Percentiles rank a stretch among this genome's conserved stretches.
Conservation (phyloP, 2,113 vertebrate genomes). For the Apodemus speciosus region DNA sequence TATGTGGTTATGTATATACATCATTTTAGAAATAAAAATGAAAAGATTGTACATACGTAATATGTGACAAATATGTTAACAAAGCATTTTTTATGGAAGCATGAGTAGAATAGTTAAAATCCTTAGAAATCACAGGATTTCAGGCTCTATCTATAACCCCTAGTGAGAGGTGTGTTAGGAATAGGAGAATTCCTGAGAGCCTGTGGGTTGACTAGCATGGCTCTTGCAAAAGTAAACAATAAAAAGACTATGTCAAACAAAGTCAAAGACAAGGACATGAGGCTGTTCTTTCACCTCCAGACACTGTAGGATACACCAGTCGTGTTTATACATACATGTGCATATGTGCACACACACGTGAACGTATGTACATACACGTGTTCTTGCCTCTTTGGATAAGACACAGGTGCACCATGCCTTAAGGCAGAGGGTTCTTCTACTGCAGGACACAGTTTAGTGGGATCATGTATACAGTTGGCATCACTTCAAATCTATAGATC, state of each 20-base stretch:
- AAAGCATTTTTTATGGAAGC: neutral
- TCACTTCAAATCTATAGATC: slow-evolving; percentile 1
- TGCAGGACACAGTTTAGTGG: neutral
- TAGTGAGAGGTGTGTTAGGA: too few relatives aligned
- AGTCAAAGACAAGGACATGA: neutral
- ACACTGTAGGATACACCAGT: neutral
- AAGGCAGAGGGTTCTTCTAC: neutral
- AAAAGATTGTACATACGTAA: neutral
- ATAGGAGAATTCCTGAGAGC: neutral
- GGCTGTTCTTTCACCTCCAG: accelerated
- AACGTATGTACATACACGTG: neutral
- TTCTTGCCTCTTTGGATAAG: neutral
- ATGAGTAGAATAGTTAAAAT: neutral
- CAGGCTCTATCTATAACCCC: neutral
- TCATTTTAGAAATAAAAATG: neutral
- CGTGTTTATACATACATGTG: neutral
- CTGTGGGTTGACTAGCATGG: too few relatives aligned
- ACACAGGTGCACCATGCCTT: neutral
- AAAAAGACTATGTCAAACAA: too few relatives aligned
- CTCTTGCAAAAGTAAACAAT: neutral
- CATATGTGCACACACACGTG: neutral
- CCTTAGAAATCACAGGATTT: neutral
- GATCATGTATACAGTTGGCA: slow-evolving; percentile 16
- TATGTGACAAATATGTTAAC: too few relatives aligned
- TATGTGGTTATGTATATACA: neutral